These are phyloP conservation scores for Campylomormyrus tamandua DNA, from an alignment of 2,113 vertebrate genomes.

Conservation along the genomic window DNA sequence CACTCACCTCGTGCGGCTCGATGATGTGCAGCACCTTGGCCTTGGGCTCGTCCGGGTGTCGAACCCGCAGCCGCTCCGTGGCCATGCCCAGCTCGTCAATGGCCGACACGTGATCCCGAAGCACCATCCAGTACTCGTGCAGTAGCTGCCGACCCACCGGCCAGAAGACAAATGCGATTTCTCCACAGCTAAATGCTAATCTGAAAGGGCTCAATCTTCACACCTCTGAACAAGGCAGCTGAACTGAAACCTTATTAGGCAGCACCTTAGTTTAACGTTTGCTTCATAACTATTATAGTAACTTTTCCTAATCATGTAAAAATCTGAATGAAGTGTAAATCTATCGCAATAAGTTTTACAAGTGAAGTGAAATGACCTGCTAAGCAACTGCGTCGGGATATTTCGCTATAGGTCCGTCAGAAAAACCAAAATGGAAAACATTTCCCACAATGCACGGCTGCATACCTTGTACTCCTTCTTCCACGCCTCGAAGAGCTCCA, in stretches of 20 bases:
- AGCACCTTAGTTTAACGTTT: background rate
- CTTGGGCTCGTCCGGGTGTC: conserved; percentile 84
- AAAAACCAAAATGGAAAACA: background rate
- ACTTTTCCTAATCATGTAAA: background rate
- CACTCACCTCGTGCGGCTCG: conserved; percentile 82
- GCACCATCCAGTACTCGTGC: conserved; percentile 96
- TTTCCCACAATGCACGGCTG: background rate
- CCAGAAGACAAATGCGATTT: background rate
- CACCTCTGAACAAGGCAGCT: background rate
- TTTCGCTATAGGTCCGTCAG: too few relatives aligned
- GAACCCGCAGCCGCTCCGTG: conserved; percentile 83
- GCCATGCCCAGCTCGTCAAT: conserved; percentile 97
- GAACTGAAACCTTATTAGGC: background rate
- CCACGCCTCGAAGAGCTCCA: conserved; percentile 94
- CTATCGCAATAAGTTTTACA: background rate
- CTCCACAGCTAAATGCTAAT: background rate
- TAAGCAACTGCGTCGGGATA: background rate
- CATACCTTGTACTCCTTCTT: conserved; percentile 97
- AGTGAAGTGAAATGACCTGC: background rate
- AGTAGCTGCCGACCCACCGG: conserved; percentile 65
- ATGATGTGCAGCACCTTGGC: conserved; percentile 91
- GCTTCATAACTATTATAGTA: background rate
- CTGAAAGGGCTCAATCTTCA: background rate
- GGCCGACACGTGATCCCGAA: conserved; percentile 90
- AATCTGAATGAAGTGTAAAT: background rate